Conservation (phyloP, 2,797 vertebrate genomes). For the Eospalax fontanierii region DNA sequence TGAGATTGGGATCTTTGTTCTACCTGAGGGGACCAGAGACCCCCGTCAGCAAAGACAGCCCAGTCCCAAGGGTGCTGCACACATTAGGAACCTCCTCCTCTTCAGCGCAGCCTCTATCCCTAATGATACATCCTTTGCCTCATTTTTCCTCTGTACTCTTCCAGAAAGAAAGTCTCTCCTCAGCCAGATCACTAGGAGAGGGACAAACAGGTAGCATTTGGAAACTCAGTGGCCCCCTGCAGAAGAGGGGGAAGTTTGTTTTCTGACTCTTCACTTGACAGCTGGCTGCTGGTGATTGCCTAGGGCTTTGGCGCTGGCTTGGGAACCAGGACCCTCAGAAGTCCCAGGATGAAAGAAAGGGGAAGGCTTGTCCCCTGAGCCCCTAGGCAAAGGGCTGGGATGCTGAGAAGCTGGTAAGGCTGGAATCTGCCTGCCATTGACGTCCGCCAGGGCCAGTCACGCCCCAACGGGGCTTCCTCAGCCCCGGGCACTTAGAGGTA, state of each 20-base stretch:
- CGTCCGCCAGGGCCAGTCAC: constrained; percentile 53
- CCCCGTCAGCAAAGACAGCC: no score
- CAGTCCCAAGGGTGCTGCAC: no score
- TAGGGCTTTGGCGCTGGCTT: background rate
- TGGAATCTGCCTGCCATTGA: background rate
- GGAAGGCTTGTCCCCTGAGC: background rate
- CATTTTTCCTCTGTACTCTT: background rate
- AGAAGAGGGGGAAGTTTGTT: no score
- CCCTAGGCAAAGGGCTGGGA: constrained; percentile 1
- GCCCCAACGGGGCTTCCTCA: constrained; percentile 68
- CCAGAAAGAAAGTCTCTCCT: background rate
- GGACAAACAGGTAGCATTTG: no score
- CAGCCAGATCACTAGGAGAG: background rate
- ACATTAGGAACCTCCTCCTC: no score
- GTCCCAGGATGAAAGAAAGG: background rate
- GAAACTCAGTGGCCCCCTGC: no score
- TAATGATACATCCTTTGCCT: no score
- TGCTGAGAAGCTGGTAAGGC: background rate
- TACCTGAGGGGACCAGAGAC: background rate
- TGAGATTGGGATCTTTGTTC: background rate
- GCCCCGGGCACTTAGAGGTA: constrained; percentile 62
- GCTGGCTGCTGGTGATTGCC: background rate
- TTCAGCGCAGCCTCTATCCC: no score
- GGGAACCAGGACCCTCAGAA: background rate
- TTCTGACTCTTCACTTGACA: no score